Percentiles rank a stretch among this genome's conserved stretches.
Evolutionary conservation across 2,113 vertebrate species (phyloP).

Genomic region (Marcusenius ussheri): DNA sequence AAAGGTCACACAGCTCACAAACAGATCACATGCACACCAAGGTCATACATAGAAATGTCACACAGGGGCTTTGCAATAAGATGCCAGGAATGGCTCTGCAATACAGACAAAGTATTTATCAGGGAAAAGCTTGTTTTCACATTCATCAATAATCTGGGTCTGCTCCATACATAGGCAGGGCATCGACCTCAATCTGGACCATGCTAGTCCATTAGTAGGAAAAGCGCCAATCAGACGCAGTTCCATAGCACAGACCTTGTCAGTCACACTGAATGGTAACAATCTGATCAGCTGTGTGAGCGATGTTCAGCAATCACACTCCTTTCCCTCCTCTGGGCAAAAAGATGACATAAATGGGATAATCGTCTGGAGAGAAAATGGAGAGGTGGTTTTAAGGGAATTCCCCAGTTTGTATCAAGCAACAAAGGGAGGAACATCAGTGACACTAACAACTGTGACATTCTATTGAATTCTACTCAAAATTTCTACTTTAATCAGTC

Average conservation of each 20-base stretch:
- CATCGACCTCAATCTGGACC: background rate
- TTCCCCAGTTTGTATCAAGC: background rate
- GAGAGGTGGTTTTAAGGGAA: background rate
- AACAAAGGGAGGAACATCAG: background rate
- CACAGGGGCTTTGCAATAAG: background rate
- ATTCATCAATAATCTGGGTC: background rate
- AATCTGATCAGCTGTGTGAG: background rate
- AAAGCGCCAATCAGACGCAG: background rate
- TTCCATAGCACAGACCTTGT: background rate
- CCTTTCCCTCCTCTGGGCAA: background rate
- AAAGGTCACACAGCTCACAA: no score
- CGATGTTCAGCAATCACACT: background rate
- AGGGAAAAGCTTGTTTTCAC: background rate
- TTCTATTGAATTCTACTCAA: background rate
- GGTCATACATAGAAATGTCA: background rate
- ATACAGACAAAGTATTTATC: background rate
- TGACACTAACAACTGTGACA: background rate
- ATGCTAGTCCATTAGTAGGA: background rate
- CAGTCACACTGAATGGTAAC: background rate
- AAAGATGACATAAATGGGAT: background rate
- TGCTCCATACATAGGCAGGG: background rate
- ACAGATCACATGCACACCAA: no score
- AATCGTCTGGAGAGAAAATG: background rate
- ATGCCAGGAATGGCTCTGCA: background rate
- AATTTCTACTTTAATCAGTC: background rate